Base-by-base conservation (phyloP, 2,113 vertebrate genomes). In the Albula goreensis region DNA sequence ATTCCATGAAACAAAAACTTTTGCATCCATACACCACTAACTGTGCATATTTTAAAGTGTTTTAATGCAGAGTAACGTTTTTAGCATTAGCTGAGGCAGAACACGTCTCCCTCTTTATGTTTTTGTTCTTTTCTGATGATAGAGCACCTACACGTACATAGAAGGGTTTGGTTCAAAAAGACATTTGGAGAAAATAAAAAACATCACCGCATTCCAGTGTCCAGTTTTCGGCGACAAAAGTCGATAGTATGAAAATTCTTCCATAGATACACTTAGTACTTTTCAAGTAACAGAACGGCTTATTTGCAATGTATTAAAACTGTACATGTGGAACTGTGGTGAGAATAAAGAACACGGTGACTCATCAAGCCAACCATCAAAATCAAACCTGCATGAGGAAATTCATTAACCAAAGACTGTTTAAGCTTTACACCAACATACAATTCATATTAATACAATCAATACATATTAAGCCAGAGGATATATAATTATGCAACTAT, bases 81-180 rank as follows among this genome's bases (percentile, higher is more conserved):
- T 96, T 95, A 96, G 95, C 92, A 93, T 91, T 92, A 96, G 96
- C 94, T 96, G 94, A 96, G 94, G 95, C 95, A 95, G 94, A 95
- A 96, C 95, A 96, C 82, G 48, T 95, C 96, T 96, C 94, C 95
- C 96, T 41, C 31, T 41, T 41, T 41, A 41, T 41, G 31, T 41
- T 41, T 41, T 96, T 96, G 96, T 96, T 95, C 94, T 96, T 96
- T 91, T 95, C 95, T 95, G 94, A 95, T 96, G 96, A 96, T 94
- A 95, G 95, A 96, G 95, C 95, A 95, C 95, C 96, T 95, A 95
- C 94, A 93, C 93, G 93, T 92, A 94, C 93, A 97, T 97, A 96
- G 96, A 97, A 95, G 94, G 93, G 94, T 96, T 92, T 97, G 96
- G 96, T 96, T 96, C 96, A 96, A 96, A 95, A 97, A 96, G 96